These are phyloP conservation scores for Dromas ardeola DNA, from an alignment of 2,113 vertebrate species.

Conservation along the genomic window DNA sequence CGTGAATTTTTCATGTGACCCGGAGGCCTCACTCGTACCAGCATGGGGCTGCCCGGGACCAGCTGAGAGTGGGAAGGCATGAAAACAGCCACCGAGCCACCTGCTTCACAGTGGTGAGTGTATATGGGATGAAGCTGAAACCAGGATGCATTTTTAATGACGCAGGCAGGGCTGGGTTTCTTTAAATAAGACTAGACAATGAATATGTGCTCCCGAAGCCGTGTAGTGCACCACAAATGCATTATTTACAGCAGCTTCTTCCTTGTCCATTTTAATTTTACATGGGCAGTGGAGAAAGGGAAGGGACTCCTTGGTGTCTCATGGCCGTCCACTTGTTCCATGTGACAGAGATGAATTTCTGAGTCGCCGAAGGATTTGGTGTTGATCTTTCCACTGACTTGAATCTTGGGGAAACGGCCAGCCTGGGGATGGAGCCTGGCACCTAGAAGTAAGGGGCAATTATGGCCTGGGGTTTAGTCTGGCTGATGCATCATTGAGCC, in stretches of 20 bases:
- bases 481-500: neutral
- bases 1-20: constrained; percentile 46
- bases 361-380: neutral
- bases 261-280: constrained; percentile 73
- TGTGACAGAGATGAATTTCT: neutral
- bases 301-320: constrained; percentile 19
- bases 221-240: constrained; percentile 45
- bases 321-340: constrained; percentile 19
- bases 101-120: constrained; percentile 47
- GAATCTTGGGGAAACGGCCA: neutral
- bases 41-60: constrained; percentile 2
- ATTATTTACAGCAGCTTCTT: constrained; percentile 73
- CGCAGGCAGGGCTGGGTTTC: constrained; percentile 57
- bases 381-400: neutral
- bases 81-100: constrained; percentile 36
- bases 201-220: constrained; percentile 21
- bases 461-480: neutral
- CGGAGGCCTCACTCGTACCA: neutral
- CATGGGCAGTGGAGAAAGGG: constrained; percentile 54
- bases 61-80: constrained; percentile 25
- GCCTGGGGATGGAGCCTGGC: neutral
- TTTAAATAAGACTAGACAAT: constrained; percentile 68
- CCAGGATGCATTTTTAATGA: constrained; percentile 72
- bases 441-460: neutral
- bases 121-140: constrained; percentile 58